Evolutionary conservation across 2,797 vertebrate genomes (phyloP).

Genomic region (Siniperca undulata): DNA sequence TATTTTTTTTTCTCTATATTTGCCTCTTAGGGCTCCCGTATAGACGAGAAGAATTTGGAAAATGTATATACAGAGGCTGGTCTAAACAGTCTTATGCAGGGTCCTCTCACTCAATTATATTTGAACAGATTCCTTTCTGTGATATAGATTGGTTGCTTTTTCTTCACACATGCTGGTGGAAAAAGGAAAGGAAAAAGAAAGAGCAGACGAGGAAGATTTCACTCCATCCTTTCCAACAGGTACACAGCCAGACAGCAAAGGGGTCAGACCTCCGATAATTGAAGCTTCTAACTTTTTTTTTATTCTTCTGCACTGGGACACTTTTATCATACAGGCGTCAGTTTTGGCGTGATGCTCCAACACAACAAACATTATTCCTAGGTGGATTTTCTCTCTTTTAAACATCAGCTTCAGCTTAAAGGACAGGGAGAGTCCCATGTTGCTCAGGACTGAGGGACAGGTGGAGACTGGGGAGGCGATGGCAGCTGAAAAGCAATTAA

Average conservation of each 20-base stretch:
- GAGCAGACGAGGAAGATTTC: slow-evolving; percentile 13
- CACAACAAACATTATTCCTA: slow-evolving; percentile 33
- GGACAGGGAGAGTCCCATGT: slow-evolving; percentile 46
- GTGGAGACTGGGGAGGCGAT: slow-evolving; percentile 53
- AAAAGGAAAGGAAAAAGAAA: background rate
- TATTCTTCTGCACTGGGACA: background rate
- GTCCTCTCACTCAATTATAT: slow-evolving; percentile 60
- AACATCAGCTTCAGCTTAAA: slow-evolving; percentile 53
- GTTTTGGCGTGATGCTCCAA: slow-evolving; percentile 20
- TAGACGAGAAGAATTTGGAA: background rate
- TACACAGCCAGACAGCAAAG: slow-evolving; percentile 21
- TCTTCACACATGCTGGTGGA: background rate
- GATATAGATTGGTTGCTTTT: slow-evolving; percentile 57
- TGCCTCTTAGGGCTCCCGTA: no score
- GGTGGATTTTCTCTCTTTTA: slow-evolving; percentile 45
- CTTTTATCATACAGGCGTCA: slow-evolving; percentile 23
- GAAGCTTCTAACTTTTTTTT: slow-evolving; percentile 27
- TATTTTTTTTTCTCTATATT: no score
- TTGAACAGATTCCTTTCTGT: slow-evolving; percentile 62
- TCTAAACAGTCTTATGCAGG: slow-evolving; percentile 10
- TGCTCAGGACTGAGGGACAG: slow-evolving; percentile 60
- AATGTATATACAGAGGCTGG: slow-evolving; percentile 23
- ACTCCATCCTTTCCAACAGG: slow-evolving; percentile 22
- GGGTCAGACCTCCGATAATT: slow-evolving; percentile 52
- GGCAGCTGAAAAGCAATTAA: slow-evolving; percentile 81